Percentiles rank a stretch among this genome's conserved stretches.
Evolutionary conservation across 1,140 invertebrate species (phyloP).

Genomic region (Halyomorpha halys): DNA sequence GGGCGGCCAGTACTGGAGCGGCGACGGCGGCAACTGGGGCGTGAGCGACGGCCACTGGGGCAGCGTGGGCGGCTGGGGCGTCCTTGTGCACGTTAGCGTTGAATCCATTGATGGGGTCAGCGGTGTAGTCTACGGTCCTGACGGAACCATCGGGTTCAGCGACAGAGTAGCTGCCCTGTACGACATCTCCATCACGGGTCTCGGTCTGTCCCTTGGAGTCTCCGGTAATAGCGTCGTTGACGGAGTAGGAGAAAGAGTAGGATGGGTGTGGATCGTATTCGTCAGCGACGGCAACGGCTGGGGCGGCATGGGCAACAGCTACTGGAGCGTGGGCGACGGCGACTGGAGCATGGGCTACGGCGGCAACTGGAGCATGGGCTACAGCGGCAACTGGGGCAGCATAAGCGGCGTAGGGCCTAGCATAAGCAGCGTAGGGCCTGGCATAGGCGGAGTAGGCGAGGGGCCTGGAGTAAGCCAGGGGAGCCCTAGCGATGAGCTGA

Average conservation of each 20-base stretch:
- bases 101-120: constrained; percentile 38
- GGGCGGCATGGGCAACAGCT: neutral
- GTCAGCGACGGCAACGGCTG: neutral
- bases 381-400: constrained; percentile 15
- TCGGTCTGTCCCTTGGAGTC: constrained; percentile 27
- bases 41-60: no score
- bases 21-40: no score
- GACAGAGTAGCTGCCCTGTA: constrained; percentile 38
- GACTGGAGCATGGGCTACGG: neutral
- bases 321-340: neutral
- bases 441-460: neutral
- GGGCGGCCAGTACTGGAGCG: no score
- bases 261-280: constrained; percentile 36
- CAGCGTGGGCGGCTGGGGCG: no score
- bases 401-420: neutral
- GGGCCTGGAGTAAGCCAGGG: neutral
- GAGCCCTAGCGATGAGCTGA: constrained; percentile 2
- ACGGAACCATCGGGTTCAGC: constrained; percentile 39
- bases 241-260: constrained; percentile 34
- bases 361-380: constrained; percentile 18
- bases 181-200: constrained; percentile 34
- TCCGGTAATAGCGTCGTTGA: constrained; percentile 26
- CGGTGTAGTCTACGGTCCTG: constrained; percentile 38
- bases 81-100: constrained; percentile 34
- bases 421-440: neutral